Percentiles rank a stretch among this genome's conserved stretches.
Conservation (phyloP, 2,113 vertebrate species). For the Ptychochromis oligacanthus region DNA sequence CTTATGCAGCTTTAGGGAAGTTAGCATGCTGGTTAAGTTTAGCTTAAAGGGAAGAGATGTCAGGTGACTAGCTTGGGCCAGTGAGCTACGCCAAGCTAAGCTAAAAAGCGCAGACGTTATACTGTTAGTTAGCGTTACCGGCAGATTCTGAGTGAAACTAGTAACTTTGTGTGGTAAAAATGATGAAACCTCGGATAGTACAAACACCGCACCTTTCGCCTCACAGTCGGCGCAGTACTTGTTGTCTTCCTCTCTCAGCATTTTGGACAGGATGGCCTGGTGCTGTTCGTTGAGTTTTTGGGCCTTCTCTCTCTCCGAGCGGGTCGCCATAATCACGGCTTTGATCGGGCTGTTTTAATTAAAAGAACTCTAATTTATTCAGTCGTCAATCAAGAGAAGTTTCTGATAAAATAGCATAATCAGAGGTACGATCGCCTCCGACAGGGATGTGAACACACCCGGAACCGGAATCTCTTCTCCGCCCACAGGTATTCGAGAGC, state of each 20-base stretch:
- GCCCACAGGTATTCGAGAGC: constrained; percentile 62
- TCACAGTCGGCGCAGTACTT: constrained; percentile 99
- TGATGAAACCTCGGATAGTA: background rate
- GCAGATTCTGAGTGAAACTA: background rate
- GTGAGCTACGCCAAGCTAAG: constrained; percentile 35
- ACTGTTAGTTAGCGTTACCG: background rate
- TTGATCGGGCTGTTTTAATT: background rate
- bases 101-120: constrained; percentile 6
- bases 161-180: background rate
- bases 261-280: constrained; percentile 94
- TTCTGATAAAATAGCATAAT: constrained; percentile 74
- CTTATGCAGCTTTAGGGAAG: constrained; percentile 52
- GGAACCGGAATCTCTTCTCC: constrained; percentile 78
- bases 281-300: constrained; percentile 97
- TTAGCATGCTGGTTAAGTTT: constrained; percentile 69
- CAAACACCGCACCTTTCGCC: constrained; percentile 86
- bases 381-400: constrained; percentile 40
- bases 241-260: constrained; percentile 97
- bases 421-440: constrained; percentile 49
- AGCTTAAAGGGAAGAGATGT: constrained; percentile 58
- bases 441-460: constrained; percentile 72
- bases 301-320: constrained; percentile 94
- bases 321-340: constrained; percentile 86
- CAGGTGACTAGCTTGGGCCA: constrained; percentile 66
- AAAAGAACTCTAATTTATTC: constrained; percentile 8